These are phyloP conservation scores for Sandelia bainsii DNA, from an alignment of 2,797 vertebrate genomes.

Conservation along the genomic window DNA sequence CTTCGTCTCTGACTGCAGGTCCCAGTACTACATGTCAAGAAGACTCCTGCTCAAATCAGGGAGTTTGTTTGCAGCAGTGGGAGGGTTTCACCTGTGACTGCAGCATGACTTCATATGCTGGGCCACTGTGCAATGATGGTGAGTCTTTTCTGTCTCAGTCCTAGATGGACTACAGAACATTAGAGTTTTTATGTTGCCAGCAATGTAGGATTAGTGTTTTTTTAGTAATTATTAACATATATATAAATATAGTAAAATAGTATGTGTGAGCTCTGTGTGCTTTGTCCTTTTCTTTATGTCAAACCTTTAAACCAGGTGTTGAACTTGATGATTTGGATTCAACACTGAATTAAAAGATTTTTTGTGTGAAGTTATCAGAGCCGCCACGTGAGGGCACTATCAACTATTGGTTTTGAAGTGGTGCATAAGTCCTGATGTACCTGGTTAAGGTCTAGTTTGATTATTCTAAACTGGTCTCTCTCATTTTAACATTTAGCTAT, in stretches of 20 bases:
- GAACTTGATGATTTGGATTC: not conserved
- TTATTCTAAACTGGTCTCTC: conserved; percentile 5
- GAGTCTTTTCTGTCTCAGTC: conserved; percentile 72
- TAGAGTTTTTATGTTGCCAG: not conserved
- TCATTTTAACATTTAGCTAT: conserved; percentile 6
- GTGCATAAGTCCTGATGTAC: conserved; percentile 5
- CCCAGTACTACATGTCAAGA: conserved; percentile 99
- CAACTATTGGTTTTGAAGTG: conserved; percentile 56
- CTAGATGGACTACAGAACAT: not conserved
- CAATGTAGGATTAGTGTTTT: not conserved
- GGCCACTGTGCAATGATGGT: conserved; percentile 97
- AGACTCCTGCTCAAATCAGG: conserved; percentile 98
- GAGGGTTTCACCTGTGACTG: conserved; percentile 99
- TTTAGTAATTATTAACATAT: too few relatives aligned
- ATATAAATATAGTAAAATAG: too few relatives aligned
- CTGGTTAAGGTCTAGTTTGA: conserved; percentile 5
- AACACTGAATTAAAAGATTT: conserved; percentile 3
- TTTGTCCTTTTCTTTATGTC: not conserved
- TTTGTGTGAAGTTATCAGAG: conserved; percentile 49
- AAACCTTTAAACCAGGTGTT: not conserved
- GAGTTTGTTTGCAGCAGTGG: conserved; percentile 98
- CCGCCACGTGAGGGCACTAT: conserved; percentile 76
- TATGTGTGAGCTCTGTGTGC: not conserved
- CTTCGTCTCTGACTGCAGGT: conserved; percentile 81
- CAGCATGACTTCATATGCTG: conserved; percentile 98